Conservation (phyloP, 1,140 invertebrate genomes). For the Phthorimaea operculella region DNA sequence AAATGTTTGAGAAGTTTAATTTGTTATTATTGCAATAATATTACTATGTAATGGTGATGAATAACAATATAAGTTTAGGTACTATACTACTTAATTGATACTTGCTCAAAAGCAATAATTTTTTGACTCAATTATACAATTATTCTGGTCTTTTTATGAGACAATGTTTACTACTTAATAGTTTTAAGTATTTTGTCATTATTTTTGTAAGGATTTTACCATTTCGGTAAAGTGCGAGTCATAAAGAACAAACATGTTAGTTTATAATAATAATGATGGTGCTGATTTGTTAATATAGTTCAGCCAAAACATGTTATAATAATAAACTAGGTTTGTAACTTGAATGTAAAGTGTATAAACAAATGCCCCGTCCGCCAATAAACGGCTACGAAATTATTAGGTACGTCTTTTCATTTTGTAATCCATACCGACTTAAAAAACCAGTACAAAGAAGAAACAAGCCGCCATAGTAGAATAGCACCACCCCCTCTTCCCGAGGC, state of each 20-base stretch:
- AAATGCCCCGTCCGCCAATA: constrained; percentile 35
- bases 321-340: not conserved
- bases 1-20: not conserved
- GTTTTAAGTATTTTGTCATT: not conserved
- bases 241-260: not conserved
- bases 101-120: constrained; percentile 2
- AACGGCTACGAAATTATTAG: constrained; percentile 15
- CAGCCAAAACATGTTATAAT: not conserved
- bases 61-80: not conserved
- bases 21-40: not conserved
- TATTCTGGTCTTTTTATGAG: not conserved
- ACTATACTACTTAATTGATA: not conserved
- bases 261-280: not conserved
- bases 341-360: not conserved
- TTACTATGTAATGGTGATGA: not conserved
- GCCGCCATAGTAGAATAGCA: too few species aligned
- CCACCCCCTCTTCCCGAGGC: too few species aligned
- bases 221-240: not conserved
- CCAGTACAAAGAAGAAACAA: too few species aligned
- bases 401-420: too few species aligned
- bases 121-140: constrained; percentile 3
- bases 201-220: not conserved
- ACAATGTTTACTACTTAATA: constrained; percentile 1
- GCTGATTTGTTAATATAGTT: not conserved
- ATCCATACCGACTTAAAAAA: too few species aligned